Base-by-base conservation (phyloP, 2,797 vertebrate species). In the Chelmon rostratus region DNA sequence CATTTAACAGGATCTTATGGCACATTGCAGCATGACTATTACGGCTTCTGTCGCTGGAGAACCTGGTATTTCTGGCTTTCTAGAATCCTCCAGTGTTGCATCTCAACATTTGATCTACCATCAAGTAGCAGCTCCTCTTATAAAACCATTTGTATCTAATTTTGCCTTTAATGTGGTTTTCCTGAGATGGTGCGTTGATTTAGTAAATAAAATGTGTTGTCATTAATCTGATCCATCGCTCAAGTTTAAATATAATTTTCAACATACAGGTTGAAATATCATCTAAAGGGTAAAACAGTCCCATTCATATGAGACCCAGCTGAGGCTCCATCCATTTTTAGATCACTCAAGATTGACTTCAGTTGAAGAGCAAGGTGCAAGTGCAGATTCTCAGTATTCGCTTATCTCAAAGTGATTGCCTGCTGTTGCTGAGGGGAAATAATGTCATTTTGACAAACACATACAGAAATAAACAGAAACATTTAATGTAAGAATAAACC, bases 371-470 rank as follows among this genome's bases (percentile, higher is more conserved):
- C 81, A 81, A 87, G 68, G 88, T 85, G 83, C 54, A 67, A 87
- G 78, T 82, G 79, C 63, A 83, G 81, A 86, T 87, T 90, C 89
- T 78, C 87, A 79, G 76, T 84, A 73, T 74, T 65, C 78, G 77
- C 87, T 91, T 91, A 91, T 93, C 87, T 92, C 81, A 86, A 86
- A 86, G 76, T 76, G 75, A 90, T 85, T 79, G 86, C 81, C 83
- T 87, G 72, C 79, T 80, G 49, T 78, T 74, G 71, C 78, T 19
- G 49, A 52, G 6, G 28, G 65, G 68, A 83, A 88, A 84, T 79
- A 68, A 68, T 84, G 68, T 76, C 58, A 81, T 84, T 86, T 77
- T 81, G 38, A 83, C 78, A 88, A 80, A 82, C 68, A 11, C 63
- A 65, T 7, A 70, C 59, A 84, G 62, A 85, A 84, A 79, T 82